Evolutionary conservation across 2,113 vertebrate species (phyloP), one percentile per base, ranked within the genome.

Genomic region (Pteruthius melanotis): DNA sequence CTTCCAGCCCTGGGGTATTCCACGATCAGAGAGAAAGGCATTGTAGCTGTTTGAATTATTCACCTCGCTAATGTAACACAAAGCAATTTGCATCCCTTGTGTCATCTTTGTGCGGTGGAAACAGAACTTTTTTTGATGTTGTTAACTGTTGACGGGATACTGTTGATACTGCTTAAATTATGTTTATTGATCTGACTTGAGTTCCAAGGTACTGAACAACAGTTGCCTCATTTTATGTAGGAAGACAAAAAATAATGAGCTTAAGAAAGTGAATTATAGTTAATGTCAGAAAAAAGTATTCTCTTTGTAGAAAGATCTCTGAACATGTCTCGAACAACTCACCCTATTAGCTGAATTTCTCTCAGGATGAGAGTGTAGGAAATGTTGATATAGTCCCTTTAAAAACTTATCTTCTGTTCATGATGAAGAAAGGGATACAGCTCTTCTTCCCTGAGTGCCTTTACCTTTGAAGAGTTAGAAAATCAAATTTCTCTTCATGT

Each of bases 21-120:
- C 45, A 42, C 69, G 80, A 90, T 95, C 83, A 94, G 83, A 95
- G 89, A 63, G 60, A 83, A 76, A 95, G 63, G 35, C 71, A 49
- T 70, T 95, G 82, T 70, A 80, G 56, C 26, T 80, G 33, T 81
- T 64, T 93, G 90, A 92, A 96, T 94, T 94, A 95, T 96, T 97
- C 92, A 95, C 88, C 85, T 92, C 85, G 88, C 64, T 92, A 83
- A 93, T 89, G 74, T 94, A 90, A 64, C 49, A 82, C 80, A 84
- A 87, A 94, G 76, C 39, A 83, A 69, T 87, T 70, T 93, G 49
- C 54, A 89, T 94, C 90, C 83, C 92, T 81, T 66, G 59, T 92
- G 92, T 94, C 93, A 84, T 90, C 88, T 90, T 47, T 75, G 64
- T 92, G 72, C 77, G 69, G 37, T 40, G 57, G 74, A 95, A 95